These are phyloP conservation scores for Cirrhinus mrigala DNA, from an alignment of 2,797 vertebrate species.

Conservation along the genomic window DNA sequence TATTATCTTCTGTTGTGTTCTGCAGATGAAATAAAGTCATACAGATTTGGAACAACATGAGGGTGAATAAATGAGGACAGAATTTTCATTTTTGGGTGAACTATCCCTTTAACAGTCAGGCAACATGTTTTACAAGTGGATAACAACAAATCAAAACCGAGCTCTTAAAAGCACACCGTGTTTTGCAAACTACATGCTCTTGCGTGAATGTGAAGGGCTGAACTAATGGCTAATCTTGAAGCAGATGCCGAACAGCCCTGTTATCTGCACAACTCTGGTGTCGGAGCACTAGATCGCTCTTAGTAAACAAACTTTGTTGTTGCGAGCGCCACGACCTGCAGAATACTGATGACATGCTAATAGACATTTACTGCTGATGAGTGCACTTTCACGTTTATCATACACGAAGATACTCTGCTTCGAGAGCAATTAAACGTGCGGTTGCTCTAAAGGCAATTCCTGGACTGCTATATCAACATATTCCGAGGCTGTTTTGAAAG, in stretches of 20 bases:
- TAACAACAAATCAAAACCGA: slow-evolving; percentile 15
- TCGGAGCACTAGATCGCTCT: slow-evolving; percentile 23
- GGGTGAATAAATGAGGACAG: background rate
- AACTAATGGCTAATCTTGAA: slow-evolving; percentile 42
- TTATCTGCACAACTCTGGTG: slow-evolving; percentile 48
- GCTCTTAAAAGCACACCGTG: slow-evolving; percentile 18
- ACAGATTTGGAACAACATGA: background rate
- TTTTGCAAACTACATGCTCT: slow-evolving; percentile 26
- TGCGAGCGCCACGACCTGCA: slow-evolving; percentile 19
- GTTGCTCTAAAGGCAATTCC: background rate
- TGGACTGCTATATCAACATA: slow-evolving; percentile 10
- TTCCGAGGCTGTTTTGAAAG: background rate
- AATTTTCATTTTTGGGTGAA: background rate
- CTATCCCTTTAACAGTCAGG: background rate
- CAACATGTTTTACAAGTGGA: background rate
- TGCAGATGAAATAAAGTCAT: background rate
- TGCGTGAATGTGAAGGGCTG: background rate
- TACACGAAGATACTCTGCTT: background rate
- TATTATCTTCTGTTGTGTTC: no score
- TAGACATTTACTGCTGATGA: slow-evolving; percentile 26
- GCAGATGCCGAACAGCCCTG: slow-evolving; percentile 36
- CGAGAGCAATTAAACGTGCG: background rate
- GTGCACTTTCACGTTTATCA: background rate
- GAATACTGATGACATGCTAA: slow-evolving; percentile 39
- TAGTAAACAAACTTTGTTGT: slow-evolving; percentile 38